These are phyloP conservation scores for Alosa sapidissima DNA, from an alignment of 2,797 vertebrate genomes.

Conservation along the genomic window DNA sequence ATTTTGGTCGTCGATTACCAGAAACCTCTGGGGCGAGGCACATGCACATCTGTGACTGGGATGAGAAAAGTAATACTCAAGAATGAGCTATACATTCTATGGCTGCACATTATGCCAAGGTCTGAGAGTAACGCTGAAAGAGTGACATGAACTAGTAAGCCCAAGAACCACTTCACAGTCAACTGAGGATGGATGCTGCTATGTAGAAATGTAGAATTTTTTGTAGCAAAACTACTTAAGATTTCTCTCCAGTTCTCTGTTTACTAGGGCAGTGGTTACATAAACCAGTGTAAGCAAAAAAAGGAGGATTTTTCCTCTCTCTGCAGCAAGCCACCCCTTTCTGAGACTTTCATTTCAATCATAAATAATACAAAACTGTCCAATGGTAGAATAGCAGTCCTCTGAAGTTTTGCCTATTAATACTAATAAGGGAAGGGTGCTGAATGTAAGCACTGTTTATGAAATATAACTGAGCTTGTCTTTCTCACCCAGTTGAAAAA, in stretches of 20 bases:
- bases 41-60: no score
- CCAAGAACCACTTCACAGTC: not conserved
- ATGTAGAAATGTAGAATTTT: not conserved
- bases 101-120: not conserved
- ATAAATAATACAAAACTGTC: conserved; percentile 78
- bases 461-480: conserved; percentile 47
- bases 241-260: conserved; percentile 4
- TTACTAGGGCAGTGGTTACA: conserved; percentile 13
- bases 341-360: conserved; percentile 68
- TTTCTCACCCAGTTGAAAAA: not conserved
- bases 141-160: not conserved
- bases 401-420: conserved; percentile 78
- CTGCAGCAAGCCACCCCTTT: conserved; percentile 62
- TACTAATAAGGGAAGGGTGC: conserved; percentile 72
- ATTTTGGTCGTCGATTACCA: no score
- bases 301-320: conserved; percentile 59
- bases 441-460: conserved; percentile 68
- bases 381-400: conserved; percentile 72
- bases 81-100: not conserved
- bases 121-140: not conserved
- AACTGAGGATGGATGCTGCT: not conserved
- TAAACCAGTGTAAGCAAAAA: conserved; percentile 52
- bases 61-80: not conserved
- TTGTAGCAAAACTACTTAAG: not conserved
- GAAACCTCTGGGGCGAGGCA: no score